Evolutionary conservation across 2,888 invertebrate genomes (phyloP).

Genomic region (Dione juno): DNA sequence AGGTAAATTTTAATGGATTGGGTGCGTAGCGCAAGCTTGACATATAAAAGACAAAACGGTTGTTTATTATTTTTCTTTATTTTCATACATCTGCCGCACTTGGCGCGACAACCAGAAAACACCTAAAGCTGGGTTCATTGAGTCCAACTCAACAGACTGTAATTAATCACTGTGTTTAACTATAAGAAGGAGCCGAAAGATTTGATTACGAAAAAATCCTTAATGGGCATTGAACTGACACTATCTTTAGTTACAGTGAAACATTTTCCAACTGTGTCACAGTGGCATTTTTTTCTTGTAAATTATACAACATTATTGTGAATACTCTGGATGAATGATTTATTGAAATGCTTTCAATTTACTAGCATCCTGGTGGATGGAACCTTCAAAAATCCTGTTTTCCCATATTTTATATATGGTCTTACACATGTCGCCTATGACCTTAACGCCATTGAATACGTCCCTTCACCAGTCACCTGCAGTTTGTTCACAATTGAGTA

Average conservation of each 20-base stretch:
- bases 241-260: too few species aligned
- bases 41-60: conserved; percentile 19
- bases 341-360: not conserved
- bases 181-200: too few species aligned
- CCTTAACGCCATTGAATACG: conserved; percentile 42
- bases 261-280: not conserved
- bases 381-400: conserved; percentile 10
- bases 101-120: not conserved
- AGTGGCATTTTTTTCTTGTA: not conserved
- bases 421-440: conserved; percentile 27
- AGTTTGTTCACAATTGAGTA: conserved; percentile 45
- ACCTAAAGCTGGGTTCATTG: too few species aligned
- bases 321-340: not conserved
- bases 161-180: too few species aligned
- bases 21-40: conserved; percentile 20
- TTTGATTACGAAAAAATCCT: not conserved
- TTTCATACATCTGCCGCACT: not conserved
- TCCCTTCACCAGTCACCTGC: conserved; percentile 52
- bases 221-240: not conserved
- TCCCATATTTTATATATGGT: not conserved
- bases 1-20: conserved; percentile 29
- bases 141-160: too few species aligned
- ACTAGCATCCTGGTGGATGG: not conserved
- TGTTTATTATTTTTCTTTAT: not conserved
- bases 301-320: not conserved